Percentiles rank a stretch among this genome's conserved stretches.
Evolutionary conservation across 64 coral and sea anemone species (phyloP).

Genomic region (Pachyseris speciosa): DNA sequence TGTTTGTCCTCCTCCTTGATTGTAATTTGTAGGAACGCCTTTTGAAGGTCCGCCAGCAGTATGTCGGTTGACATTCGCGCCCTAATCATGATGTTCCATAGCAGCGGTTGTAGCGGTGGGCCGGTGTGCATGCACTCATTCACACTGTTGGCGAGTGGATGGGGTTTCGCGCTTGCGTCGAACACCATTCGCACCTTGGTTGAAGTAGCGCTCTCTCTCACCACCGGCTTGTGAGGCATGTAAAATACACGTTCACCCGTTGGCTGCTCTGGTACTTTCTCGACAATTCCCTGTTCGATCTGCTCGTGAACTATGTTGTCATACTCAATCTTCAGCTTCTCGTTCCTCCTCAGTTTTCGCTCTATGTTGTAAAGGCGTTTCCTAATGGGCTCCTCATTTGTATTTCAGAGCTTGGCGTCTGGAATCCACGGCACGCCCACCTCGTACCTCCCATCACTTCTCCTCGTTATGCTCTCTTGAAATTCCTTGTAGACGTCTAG

Average conservation of each 20-base stretch:
- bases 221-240: conserved; percentile 56
- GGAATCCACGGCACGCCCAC: conserved; percentile 33
- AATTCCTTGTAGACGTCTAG: neutral
- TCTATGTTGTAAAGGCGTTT: conserved; percentile 20
- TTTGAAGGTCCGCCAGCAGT: conserved; percentile 17
- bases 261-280: neutral
- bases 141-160: neutral
- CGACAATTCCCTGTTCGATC: conserved; percentile 12
- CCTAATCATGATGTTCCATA: neutral
- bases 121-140: conserved; percentile 33
- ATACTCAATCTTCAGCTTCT: conserved; percentile 48
- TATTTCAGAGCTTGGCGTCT: neutral
- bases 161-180: too few relatives aligned
- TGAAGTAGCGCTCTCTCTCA: conserved; percentile 13
- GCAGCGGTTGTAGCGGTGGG: conserved; percentile 32
- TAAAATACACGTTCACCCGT: conserved; percentile 10
- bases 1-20: conserved; percentile 30
- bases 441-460: too few relatives aligned
- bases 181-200: too few relatives aligned
- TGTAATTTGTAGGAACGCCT: conserved; percentile 20
- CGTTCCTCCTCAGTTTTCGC: neutral
- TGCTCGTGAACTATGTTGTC: conserved; percentile 51
- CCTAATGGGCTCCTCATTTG: conserved; percentile 11
- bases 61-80: neutral
- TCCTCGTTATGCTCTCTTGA: neutral